Percentiles rank a stretch among this genome's conserved stretches.
Conservation (phyloP, 2,113 vertebrate species). For the Forbesichthys papilliferus region DNA sequence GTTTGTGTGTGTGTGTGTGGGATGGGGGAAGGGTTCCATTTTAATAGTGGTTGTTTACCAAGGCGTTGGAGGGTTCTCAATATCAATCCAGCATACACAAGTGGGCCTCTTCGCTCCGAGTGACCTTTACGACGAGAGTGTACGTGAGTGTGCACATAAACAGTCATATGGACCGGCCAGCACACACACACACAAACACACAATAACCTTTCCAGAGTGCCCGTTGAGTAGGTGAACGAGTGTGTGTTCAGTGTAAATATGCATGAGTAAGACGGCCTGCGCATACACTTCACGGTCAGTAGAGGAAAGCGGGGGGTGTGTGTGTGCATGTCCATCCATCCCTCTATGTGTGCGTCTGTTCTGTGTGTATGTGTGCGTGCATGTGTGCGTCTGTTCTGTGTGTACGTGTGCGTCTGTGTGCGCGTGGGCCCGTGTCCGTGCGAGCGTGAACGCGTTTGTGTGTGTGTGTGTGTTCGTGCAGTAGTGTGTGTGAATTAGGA, state of each 20-base stretch:
- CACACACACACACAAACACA: conserved; percentile 42
- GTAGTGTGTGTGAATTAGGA: conserved; percentile 45
- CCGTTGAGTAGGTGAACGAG: conserved; percentile 68
- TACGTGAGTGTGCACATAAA: conserved; percentile 32
- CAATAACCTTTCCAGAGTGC: conserved; percentile 67
- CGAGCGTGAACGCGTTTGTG: neutral
- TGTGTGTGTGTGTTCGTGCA: conserved; percentile 17
- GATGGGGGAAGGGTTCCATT: neutral
- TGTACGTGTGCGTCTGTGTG: too few relatives aligned
- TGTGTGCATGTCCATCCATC: conserved; percentile 4
- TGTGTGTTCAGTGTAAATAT: conserved; percentile 73
- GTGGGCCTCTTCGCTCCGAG: conserved; percentile 49
- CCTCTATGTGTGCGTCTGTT: conserved; percentile 12
- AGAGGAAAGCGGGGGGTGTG: conserved; percentile 52
- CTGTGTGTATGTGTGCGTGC: conserved; percentile 7
- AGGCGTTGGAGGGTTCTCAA: conserved; percentile 42
- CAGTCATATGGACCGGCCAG: conserved; percentile 19
- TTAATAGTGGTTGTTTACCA: conserved; percentile 41
- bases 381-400: neutral
- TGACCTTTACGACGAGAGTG: conserved; percentile 67
- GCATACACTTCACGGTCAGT: conserved; percentile 73
- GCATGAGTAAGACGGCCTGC: conserved; percentile 75
- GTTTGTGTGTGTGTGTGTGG: neutral
- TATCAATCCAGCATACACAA: conserved; percentile 59
- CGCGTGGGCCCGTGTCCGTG: too few relatives aligned